Evolutionary conservation across 2,888 invertebrate species (phyloP).

Genomic region (Nemapogon koenigi): DNA sequence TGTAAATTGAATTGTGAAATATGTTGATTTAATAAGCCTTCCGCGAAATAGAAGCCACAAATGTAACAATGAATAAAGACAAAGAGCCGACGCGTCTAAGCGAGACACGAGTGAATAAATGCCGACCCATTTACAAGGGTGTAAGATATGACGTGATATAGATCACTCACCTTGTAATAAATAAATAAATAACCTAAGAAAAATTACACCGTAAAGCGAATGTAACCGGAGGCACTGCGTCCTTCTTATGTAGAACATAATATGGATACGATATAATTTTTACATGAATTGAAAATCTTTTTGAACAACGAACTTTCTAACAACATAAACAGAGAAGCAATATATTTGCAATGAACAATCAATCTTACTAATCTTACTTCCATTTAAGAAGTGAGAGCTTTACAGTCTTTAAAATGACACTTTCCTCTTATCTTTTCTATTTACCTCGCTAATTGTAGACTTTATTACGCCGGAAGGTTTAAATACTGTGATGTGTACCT

Average conservation of each 20-base stretch:
- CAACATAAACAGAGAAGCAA: no score
- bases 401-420: no score
- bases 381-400: no score
- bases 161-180: slow-evolving; percentile 63
- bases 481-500: no score
- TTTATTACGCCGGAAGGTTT: no score
- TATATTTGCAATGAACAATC: no score
- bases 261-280: slow-evolving; percentile 26
- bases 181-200: slow-evolving; percentile 66
- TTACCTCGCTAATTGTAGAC: no score
- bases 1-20: no score
- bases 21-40: background rate
- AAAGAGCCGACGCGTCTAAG: slow-evolving; percentile 19
- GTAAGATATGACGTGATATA: slow-evolving; percentile 65
- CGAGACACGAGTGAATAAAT: slow-evolving; percentile 33
- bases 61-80: slow-evolving; percentile 25
- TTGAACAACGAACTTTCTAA: background rate
- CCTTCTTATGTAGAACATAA: slow-evolving; percentile 22
- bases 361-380: no score
- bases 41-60: slow-evolving; percentile 11
- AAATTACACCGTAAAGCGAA: slow-evolving; percentile 65
- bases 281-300: background rate
- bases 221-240: slow-evolving; percentile 57
- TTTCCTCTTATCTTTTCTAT: no score
- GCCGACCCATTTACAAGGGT: slow-evolving; percentile 60